phyloP scores from a whole-genome alignment of 35 echinoderm and acorn worm genomes.

The Chiridota heheva region DNA sequence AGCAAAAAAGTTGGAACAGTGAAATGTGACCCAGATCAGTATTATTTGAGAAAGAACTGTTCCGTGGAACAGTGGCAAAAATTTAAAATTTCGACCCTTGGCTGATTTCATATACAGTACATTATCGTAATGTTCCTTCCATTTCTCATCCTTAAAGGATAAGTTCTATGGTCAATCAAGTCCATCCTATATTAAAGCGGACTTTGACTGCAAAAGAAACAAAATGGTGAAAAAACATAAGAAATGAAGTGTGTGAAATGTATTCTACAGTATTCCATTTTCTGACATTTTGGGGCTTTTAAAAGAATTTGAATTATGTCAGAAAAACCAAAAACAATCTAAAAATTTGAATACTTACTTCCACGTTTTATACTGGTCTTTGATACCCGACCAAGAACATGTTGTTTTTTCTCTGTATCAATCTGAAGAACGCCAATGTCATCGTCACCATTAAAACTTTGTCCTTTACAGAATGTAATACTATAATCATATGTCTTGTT shows the following conservation, averaged over 20 bases:
- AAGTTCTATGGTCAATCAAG: neutral
- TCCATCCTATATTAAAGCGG: neutral
- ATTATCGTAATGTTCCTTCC: no score
- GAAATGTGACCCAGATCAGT: no score
- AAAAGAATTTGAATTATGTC: neutral
- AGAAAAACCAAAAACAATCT: neutral
- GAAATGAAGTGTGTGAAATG: neutral
- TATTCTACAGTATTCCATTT: neutral
- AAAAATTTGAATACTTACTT: neutral
- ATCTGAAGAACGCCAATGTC: neutral
- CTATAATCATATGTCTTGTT: neutral
- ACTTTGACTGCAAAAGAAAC: neutral
- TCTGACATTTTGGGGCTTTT: neutral
- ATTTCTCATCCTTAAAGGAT: no score
- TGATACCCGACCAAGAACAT: neutral
- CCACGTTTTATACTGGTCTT: conserved; percentile 1
- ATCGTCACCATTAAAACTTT: neutral
- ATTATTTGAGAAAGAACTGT: no score
- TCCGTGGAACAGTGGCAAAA: no score
- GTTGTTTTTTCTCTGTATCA: neutral
- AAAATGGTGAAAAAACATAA: neutral
- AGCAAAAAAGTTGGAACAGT: no score
- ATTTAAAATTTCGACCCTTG: no score
- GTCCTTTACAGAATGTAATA: neutral
- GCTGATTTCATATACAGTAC: no score